phyloP scores from a whole-genome alignment of 2,113 vertebrate genomes.

The Xenotilapia leptura region DNA sequence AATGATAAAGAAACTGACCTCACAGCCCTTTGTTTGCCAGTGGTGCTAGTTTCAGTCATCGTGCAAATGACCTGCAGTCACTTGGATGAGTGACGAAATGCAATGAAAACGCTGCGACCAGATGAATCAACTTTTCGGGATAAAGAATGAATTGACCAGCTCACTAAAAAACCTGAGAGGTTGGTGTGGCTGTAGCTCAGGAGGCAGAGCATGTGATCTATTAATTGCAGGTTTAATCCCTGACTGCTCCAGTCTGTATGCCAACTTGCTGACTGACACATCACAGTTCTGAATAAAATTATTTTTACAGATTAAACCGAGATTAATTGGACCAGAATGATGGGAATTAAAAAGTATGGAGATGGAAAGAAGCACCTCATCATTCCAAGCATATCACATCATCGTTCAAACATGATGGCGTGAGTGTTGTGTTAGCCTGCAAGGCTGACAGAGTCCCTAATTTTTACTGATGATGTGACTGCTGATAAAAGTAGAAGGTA shows the following conservation, averaged over 20 bases:
- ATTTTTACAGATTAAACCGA: not conserved
- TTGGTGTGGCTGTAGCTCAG: not conserved
- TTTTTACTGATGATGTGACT: not conserved
- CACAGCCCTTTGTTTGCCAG: not conserved
- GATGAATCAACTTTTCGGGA: not conserved
- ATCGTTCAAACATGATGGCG: not conserved
- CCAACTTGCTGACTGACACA: not conserved
- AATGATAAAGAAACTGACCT: not conserved
- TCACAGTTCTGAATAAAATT: not conserved
- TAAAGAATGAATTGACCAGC: not conserved
- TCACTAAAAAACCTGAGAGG: not conserved
- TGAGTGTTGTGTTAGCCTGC: not conserved
- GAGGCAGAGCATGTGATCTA: not conserved
- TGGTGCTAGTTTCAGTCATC: not conserved
- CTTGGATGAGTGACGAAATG: not conserved
- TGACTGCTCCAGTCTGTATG: not conserved
- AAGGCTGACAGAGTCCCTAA: not conserved
- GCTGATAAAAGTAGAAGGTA: not conserved
- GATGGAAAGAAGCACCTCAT: not conserved
- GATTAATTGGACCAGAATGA: not conserved
- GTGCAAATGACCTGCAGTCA: not conserved
- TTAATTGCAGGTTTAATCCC: not conserved
- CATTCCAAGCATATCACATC: not conserved
- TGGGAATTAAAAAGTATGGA: fast-evolving
- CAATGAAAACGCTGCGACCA: not conserved